Conservation (phyloP, 2,888 invertebrate genomes). For the Pseudococcus longispinus region DNA sequence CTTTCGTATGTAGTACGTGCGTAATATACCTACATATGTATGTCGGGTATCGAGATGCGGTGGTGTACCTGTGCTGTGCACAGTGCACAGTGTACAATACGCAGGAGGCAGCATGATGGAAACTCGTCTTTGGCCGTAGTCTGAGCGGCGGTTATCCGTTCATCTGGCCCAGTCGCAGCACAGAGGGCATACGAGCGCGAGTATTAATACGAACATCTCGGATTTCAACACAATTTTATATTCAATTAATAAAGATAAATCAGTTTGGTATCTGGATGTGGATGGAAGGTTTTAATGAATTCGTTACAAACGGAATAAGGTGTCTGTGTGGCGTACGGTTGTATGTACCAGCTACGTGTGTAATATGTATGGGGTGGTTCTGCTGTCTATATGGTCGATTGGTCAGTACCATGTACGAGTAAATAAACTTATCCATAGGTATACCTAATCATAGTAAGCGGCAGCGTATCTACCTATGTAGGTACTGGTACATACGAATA, state of each 20-base stretch:
- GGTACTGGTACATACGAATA: not conserved
- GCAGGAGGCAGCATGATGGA: not conserved
- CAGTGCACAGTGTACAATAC: not conserved
- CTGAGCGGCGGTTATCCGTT: constrained; percentile 27
- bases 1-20: not conserved
- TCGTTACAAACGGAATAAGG: constrained; percentile 17
- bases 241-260: constrained; percentile 56
- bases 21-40: not conserved
- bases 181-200: not conserved
- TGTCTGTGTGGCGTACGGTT: not conserved
- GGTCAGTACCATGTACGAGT: not conserved
- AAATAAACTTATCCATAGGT: not conserved
- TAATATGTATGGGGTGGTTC: constrained; percentile 1
- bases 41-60: not conserved
- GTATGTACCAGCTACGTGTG: not conserved
- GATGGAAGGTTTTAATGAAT: constrained; percentile 51
- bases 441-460: not conserved
- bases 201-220: constrained; percentile 53
- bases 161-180: not conserved
- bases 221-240: constrained; percentile 55
- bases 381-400: not conserved
- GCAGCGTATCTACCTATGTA: not conserved
- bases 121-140: not conserved
- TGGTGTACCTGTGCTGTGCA: not conserved
- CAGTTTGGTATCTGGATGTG: constrained; percentile 21